Evolutionary conservation across 2,797 vertebrate genomes (phyloP).

Genomic region (Scolopax rusticola): DNA sequence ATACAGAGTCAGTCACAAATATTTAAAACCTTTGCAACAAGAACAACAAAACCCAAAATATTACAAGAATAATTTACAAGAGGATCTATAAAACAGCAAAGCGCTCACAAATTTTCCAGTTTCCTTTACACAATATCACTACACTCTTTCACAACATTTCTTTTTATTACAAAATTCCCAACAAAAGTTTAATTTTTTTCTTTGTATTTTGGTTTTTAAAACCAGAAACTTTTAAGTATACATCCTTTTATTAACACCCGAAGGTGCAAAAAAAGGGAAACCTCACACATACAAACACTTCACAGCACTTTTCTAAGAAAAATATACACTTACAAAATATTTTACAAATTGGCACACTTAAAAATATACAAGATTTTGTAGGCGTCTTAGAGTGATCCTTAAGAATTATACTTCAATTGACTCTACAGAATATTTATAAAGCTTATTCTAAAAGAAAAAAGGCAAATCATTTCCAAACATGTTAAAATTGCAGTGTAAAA

Average conservation of each 20-base stretch:
- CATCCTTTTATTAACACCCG: constrained; percentile 98
- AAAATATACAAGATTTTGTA: constrained; percentile 99
- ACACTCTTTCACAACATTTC: constrained; percentile 99
- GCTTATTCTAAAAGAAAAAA: constrained; percentile 97
- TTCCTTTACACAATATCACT: constrained; percentile 99
- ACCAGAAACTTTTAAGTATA: constrained; percentile 99
- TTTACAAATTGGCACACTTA: constrained; percentile 99
- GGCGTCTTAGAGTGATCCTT: constrained; percentile 98
- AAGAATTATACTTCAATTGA: constrained; percentile 99
- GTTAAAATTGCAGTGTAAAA: constrained; percentile 97
- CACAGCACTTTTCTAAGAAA: constrained; percentile 99
- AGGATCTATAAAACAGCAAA: constrained; percentile 99
- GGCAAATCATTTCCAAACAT: constrained; percentile 95
- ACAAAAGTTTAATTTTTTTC: constrained; percentile 98
- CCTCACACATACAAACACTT: constrained; percentile 98
- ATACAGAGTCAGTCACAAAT: constrained; percentile 99
- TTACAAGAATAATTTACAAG: constrained; percentile 99
- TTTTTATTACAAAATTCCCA: constrained; percentile 99
- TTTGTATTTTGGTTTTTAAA: constrained; percentile 99
- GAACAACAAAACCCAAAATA: constrained; percentile 99
- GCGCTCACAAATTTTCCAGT: constrained; percentile 99
- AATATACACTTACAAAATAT: constrained; percentile 99
- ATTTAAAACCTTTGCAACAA: constrained; percentile 99
- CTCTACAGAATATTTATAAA: constrained; percentile 99
- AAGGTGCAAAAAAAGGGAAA: constrained; percentile 99